A percentile compares a stretch with the other conserved stretches of the same genome.
Evolutionary conservation across 2,888 invertebrate genomes (phyloP).

Genomic region (Cephalotes varians): DNA sequence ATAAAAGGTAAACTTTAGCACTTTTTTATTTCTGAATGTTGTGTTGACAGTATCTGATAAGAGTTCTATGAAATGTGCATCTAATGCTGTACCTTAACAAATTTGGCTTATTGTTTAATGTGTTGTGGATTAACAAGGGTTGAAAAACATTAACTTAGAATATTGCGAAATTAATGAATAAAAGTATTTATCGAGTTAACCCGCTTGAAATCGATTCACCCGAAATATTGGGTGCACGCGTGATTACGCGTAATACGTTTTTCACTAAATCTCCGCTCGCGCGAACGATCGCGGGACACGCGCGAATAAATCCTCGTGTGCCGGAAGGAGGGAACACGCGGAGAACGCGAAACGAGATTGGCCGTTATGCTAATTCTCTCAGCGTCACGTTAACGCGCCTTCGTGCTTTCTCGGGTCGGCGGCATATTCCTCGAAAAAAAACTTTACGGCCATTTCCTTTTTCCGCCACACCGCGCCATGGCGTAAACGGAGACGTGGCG

Average conservation of each 20-base stretch:
- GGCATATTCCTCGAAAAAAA: slow-evolving; percentile 53
- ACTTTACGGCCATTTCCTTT: slow-evolving; percentile 65
- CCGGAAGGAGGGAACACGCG: slow-evolving; percentile 5
- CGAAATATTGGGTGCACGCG: not conserved
- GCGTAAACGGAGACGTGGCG: slow-evolving; percentile 67
- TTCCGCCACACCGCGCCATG: slow-evolving; percentile 37
- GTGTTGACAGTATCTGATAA: too few species aligned
- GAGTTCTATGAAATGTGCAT: too few species aligned
- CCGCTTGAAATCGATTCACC: not conserved
- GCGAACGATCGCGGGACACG: slow-evolving; percentile 4
- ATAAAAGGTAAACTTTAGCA: too few species aligned
- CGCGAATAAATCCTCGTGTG: slow-evolving; percentile 6
- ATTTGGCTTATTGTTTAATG: too few species aligned
- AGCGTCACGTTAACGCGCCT: slow-evolving; percentile 58
- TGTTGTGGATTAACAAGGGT: too few species aligned
- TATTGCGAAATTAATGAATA: not conserved
- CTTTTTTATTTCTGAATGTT: too few species aligned
- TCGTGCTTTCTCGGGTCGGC: slow-evolving; percentile 41
- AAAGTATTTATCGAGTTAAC: not conserved
- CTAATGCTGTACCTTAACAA: too few species aligned
- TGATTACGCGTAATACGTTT: slow-evolving; percentile 8
- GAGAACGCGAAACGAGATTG: slow-evolving; percentile 46
- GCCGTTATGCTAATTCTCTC: slow-evolving; percentile 67
- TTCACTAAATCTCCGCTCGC: slow-evolving; percentile 8
- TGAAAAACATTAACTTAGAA: not conserved